Percentiles rank a stretch among this genome's conserved stretches.
Conservation (phyloP, 2,797 vertebrate species). For the Hippoglossus hippoglossus region DNA sequence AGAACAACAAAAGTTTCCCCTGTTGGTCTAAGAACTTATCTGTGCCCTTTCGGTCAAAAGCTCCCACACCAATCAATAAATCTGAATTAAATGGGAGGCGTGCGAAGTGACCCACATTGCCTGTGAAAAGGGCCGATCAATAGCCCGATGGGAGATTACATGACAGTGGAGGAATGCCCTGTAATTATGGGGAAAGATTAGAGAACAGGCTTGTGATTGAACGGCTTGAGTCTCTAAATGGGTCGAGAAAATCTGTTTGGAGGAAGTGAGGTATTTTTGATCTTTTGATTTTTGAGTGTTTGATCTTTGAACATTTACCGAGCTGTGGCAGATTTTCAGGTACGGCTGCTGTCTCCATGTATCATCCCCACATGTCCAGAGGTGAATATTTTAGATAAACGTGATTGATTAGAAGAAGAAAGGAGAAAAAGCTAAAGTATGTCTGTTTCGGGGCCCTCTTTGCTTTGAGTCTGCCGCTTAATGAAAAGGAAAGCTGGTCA, state of each 20-base stretch:
- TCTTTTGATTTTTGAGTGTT: no score
- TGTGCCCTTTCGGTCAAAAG: neutral
- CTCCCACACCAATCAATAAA: constrained; percentile 33
- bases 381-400: no score
- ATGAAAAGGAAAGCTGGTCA: constrained; percentile 24
- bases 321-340: neutral
- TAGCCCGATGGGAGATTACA: constrained; percentile 51
- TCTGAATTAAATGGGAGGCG: constrained; percentile 23
- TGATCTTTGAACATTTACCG: neutral
- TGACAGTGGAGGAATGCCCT: constrained; percentile 24
- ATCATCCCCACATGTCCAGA: no score
- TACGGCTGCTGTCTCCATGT: neutral
- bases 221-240: neutral
- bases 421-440: neutral
- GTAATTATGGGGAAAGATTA: constrained; percentile 41
- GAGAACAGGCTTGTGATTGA: constrained; percentile 9
- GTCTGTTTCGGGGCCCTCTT: constrained; percentile 7
- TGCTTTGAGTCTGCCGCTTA: constrained; percentile 22
- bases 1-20: neutral
- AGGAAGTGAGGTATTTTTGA: constrained; percentile 5
- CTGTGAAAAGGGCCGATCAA: constrained; percentile 60
- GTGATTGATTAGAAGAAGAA: neutral
- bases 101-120: constrained; percentile 53
- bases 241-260: neutral
- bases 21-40: constrained; percentile 1